These are phyloP conservation scores for Aurelia aurita complex sp. Pacific DNA, from an alignment of 30 jellyfish, hydroid and myxozoan genomes.

Conservation along the genomic window DNA sequence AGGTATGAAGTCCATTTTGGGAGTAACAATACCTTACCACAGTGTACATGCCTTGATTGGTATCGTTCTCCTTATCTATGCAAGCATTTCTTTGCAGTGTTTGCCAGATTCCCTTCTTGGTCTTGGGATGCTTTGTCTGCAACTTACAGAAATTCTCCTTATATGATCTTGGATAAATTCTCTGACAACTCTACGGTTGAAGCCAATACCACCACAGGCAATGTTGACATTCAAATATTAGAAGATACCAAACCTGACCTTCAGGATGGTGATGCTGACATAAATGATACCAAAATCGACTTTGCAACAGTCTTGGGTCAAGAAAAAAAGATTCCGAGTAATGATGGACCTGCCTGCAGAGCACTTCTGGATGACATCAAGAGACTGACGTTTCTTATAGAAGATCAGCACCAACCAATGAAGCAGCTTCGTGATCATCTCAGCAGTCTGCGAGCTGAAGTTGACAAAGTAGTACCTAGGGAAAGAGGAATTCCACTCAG, in stretches of 20 bases:
- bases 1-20: conserved; percentile 30
- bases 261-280: not conserved
- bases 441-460: conserved; percentile 1
- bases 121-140: conserved; percentile 39
- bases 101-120: conserved; percentile 20
- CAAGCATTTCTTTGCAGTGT: conserved; percentile 39
- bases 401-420: conserved; percentile 3
- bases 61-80: conserved; percentile 16
- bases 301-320: not conserved
- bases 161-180: conserved; percentile 29
- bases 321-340: not conserved
- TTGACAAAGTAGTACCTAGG: conserved; percentile 6
- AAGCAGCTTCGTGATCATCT: conserved; percentile 7
- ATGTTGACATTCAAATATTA: not conserved
- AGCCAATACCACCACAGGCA: not conserved
- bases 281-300: not conserved
- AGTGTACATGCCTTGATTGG: conserved; percentile 4
- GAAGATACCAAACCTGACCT: not conserved
- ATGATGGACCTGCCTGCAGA: conserved; percentile 27
- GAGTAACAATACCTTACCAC: not conserved
- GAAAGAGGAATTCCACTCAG: conserved; percentile 24
- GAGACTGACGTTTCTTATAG: conserved; percentile 32
- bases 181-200: not conserved
- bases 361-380: conserved; percentile 22
- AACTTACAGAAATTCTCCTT: conserved; percentile 30